Evolutionary conservation across 2,888 invertebrate genomes (phyloP), one percentile per base, ranked within the genome.

Genomic region (Ectemnius cavifrons): DNA sequence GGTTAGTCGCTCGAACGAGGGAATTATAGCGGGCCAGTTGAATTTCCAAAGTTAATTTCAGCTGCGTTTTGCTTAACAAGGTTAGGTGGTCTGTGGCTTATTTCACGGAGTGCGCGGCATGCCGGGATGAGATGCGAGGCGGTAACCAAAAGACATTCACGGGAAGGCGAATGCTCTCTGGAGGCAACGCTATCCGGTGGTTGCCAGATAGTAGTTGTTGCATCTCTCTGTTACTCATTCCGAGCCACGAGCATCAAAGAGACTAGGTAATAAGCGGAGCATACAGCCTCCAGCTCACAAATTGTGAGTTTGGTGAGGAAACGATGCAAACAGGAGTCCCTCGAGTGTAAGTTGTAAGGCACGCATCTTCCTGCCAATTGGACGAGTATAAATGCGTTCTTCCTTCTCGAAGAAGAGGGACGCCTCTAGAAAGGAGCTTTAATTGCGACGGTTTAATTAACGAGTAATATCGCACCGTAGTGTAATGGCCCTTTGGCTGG

Each of bases 211-310:
- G 23, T 52, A 6, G 52, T 52, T 52, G 52, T 52, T 52, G 16
- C 52, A 13, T 6, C 37, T 37, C 64, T n/a, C 18, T 52, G 52
- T 6, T 16, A 52, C 52, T 52, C 52, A 16, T 52, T 52, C 13
- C 52, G 6, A 16, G 20, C 28, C 16, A 11, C 27, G n/a, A 52
- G 62, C 64, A 75, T 68, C 67, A 65, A 77, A 73, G 73, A 46
- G 57, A 70, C 20, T 69, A 49, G 45, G 59, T 70, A 62, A 73
- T 62, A 60, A 71, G 57, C 8, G 37, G 18, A 28, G 61, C 73
- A 71, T 37, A 73, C 66, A 71, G 62, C 71, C 66, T 61, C 58
- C 56, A 59, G 71, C 52, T 62, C 18, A 49, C 47, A 63, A 73
- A 71, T 58, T 37, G 27, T 20, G 59, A 57, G 59, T 59, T 73